Conservation (phyloP, 2,797 vertebrate genomes). For the Graptemys geographica region DNA sequence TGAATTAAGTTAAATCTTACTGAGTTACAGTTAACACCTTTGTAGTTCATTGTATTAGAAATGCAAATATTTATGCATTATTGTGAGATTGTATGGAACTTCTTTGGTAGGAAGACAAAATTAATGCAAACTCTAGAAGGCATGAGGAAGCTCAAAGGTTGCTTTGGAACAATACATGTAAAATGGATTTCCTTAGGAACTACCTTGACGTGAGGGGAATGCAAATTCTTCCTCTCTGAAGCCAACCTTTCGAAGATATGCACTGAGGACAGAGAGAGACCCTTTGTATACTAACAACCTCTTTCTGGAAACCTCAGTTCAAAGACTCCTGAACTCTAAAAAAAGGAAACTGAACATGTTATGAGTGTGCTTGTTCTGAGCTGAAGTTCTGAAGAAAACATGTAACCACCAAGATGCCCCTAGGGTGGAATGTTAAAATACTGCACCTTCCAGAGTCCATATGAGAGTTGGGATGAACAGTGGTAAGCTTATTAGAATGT, state of each 20-base stretch:
- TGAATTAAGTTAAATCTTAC: too few relatives aligned
- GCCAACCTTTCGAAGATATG: neutral
- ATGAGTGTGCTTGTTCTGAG: neutral
- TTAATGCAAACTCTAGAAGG: neutral
- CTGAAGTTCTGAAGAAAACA: neutral
- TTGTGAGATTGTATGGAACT: neutral
- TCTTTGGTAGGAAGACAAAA: neutral
- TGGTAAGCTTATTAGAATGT: neutral
- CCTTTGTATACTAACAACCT: neutral
- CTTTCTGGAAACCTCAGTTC: neutral
- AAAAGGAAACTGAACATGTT: neutral
- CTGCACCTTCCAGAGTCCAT: neutral
- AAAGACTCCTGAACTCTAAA: neutral
- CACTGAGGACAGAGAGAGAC: neutral
- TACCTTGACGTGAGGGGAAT: neutral
- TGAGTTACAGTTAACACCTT: neutral
- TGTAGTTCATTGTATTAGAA: neutral
- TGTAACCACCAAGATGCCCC: neutral
- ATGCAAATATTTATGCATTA: neutral
- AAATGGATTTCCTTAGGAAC: neutral
- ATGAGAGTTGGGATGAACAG: neutral
- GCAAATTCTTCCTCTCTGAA: neutral
- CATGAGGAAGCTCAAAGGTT: neutral
- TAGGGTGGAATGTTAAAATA: neutral
- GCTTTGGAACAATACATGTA: too few relatives aligned